phyloP scores from a whole-genome alignment of 2,797 vertebrate species.

The Notolepis coatsorum region DNA sequence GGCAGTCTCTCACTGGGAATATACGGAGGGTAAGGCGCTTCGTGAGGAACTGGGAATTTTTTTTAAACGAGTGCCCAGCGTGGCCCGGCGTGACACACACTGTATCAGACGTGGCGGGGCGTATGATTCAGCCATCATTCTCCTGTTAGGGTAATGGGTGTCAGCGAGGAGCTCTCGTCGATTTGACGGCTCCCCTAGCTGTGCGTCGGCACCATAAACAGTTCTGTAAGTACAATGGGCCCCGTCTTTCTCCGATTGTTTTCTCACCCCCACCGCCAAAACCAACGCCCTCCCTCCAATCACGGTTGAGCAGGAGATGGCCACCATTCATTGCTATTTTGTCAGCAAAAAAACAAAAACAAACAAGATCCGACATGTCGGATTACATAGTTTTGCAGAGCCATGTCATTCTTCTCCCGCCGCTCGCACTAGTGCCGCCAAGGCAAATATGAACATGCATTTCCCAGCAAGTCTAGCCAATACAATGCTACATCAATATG shows the following conservation, averaged over 20 bases:
- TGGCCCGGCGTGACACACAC: slow-evolving; percentile 32
- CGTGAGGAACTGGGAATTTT: slow-evolving; percentile 59
- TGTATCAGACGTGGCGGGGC: slow-evolving; percentile 36
- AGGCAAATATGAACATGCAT: no score
- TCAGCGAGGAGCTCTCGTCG: slow-evolving; percentile 50
- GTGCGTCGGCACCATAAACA: slow-evolving; percentile 33
- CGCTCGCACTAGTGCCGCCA: no score
- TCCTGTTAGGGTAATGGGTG: slow-evolving; percentile 67
- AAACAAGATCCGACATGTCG: no score
- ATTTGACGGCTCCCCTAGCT: slow-evolving; percentile 52
- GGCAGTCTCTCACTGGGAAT: not conserved
- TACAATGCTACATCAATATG: no score
- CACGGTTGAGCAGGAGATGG: slow-evolving; percentile 1
- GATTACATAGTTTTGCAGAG: no score
- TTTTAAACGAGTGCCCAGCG: slow-evolving; percentile 30
- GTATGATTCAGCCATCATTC: slow-evolving; percentile 62
- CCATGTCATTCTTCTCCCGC: no score
- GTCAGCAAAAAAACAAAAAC: slow-evolving; percentile 5
- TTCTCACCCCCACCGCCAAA: slow-evolving; percentile 39
- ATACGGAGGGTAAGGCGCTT: no score
- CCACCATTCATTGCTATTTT: slow-evolving; percentile 9
- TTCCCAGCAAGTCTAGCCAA: no score
- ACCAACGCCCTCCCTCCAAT: slow-evolving; percentile 14
- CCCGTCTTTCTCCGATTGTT: slow-evolving; percentile 22
- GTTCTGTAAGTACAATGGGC: slow-evolving; percentile 20